phyloP scores from a whole-genome alignment of 2,113 vertebrate genomes.

The Argyrosomus japonicus region DNA sequence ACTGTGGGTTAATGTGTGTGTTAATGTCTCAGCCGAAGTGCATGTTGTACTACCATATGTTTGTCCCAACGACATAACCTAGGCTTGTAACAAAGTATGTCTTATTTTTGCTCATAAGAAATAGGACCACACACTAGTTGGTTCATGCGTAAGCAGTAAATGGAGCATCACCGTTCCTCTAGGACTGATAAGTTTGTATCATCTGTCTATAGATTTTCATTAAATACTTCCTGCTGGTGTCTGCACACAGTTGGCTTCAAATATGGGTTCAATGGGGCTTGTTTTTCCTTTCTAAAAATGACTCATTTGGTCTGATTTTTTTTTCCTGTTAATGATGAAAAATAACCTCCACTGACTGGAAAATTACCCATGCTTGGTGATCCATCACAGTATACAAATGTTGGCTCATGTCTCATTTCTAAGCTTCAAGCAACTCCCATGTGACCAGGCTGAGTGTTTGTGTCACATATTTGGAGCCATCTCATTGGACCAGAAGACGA shows the following conservation, averaged over 20 bases:
- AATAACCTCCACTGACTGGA: conserved; percentile 24
- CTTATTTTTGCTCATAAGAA: background rate
- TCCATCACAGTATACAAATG: conserved; percentile 41
- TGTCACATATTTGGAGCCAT: conserved; percentile 14
- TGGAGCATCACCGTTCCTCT: background rate
- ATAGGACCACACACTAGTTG: background rate
- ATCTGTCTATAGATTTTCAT: conserved; percentile 1
- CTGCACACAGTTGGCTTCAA: background rate
- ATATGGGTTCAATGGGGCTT: background rate
- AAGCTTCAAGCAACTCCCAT: background rate
- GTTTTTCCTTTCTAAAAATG: conserved; percentile 27
- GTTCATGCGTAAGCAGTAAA: background rate
- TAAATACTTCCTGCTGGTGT: background rate
- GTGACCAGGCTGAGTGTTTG: background rate
- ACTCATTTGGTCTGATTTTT: conserved; percentile 22
- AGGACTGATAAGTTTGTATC: background rate
- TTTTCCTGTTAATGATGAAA: conserved; percentile 10
- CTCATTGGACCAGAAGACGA: conserved; percentile 1
- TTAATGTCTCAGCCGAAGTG: too few species aligned
- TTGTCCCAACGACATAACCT: background rate
- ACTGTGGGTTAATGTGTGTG: too few species aligned
- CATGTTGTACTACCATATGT: too few species aligned
- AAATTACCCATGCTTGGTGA: conserved; percentile 22
- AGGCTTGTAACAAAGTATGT: background rate
- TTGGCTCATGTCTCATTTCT: conserved; percentile 20